Conservation (phyloP, 2,113 vertebrate species). For the Cygnus atratus region DNA sequence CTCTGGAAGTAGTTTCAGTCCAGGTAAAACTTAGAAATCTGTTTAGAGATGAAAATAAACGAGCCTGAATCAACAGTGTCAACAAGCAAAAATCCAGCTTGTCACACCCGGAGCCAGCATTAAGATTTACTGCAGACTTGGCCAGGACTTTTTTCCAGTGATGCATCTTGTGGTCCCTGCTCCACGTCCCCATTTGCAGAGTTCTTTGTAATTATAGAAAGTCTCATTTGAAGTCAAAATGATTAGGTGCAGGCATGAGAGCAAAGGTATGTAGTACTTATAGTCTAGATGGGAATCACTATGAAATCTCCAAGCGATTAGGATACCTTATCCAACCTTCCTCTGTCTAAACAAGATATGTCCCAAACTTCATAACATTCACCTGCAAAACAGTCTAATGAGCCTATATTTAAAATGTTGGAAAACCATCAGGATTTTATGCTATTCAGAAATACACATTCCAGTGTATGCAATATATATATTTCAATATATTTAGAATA, state of each 20-base stretch:
- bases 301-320: neutral
- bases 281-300: neutral
- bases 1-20: neutral
- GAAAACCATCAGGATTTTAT: neutral
- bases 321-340: neutral
- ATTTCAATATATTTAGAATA: neutral
- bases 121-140: neutral
- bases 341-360: neutral
- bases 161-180: neutral
- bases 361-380: neutral
- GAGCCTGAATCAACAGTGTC: neutral
- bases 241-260: neutral
- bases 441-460: neutral
- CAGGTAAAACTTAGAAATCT: slow-evolving; percentile 6
- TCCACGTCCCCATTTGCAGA: neutral
- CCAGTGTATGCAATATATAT: neutral
- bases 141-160: neutral
- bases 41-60: neutral
- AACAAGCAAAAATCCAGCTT: neutral
- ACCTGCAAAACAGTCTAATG: neutral
- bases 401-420: neutral
- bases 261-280: neutral
- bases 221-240: neutral
- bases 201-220: neutral
- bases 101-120: neutral